Percentiles rank a stretch among this genome's conserved stretches.
These are phyloP conservation scores for Macrotrachela quadricornifera DNA, from an alignment of 1,140 invertebrate genomes.

Conservation along the genomic window DNA sequence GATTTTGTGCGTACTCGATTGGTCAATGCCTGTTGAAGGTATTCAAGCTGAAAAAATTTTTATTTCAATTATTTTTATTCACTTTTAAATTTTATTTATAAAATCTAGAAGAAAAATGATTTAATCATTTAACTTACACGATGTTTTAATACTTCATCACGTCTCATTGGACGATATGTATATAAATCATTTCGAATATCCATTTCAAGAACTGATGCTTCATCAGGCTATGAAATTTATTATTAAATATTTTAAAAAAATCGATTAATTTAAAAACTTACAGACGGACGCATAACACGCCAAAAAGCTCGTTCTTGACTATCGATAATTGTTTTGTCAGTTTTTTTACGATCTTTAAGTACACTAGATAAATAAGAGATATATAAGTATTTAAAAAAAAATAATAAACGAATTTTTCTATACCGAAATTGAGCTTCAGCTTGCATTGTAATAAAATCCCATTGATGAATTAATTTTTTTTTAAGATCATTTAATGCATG, in stretches of 20 bases:
- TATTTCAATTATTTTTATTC: background rate
- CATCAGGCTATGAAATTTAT: background rate
- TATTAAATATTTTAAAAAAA: background rate
- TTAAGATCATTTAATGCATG: constrained; percentile 1
- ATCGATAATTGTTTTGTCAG: constrained; percentile 5
- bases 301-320: constrained; percentile 9
- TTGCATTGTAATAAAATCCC: constrained; percentile 7
- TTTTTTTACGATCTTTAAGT: constrained; percentile 6
- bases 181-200: background rate
- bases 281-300: constrained; percentile 2
- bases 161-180: too few relatives aligned
- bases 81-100: constrained; percentile 1
- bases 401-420: background rate
- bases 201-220: constrained; percentile 3
- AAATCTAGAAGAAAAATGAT: background rate
- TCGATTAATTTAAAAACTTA: background rate
- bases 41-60: background rate
- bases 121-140: background rate
- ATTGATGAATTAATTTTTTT: constrained; percentile 7
- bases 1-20: constrained; percentile 3
- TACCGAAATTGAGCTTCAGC: constrained; percentile 6
- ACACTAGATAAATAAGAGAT: background rate
- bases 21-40: constrained; percentile 4
- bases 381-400: background rate
- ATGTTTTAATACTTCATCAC: too few relatives aligned